Conservation (phyloP, 2,113 vertebrate genomes). For the Brachyhypopomus gauderio region DNA sequence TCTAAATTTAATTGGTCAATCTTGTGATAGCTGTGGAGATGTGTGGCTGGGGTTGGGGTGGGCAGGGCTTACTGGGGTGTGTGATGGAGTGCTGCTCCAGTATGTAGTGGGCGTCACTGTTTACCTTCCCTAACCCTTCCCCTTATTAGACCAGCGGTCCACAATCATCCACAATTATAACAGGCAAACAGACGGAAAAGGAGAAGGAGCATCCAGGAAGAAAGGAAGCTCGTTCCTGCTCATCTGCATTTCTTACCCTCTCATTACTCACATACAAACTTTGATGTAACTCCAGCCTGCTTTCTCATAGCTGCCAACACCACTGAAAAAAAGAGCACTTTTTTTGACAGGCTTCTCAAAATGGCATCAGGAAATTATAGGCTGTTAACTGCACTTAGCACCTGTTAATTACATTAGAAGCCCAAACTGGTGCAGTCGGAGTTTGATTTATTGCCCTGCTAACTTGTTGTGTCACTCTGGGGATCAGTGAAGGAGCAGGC, state of each 20-base stretch:
- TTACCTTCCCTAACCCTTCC: conserved; percentile 23
- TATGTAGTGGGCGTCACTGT: background rate
- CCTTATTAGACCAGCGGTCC: conserved; percentile 7
- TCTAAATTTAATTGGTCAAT: conserved; percentile 35
- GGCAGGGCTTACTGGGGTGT: conserved; percentile 51
- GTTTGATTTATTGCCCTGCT: conserved; percentile 80
- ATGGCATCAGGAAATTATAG: conserved; percentile 73
- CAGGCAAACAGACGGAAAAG: background rate
- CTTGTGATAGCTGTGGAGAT: background rate
- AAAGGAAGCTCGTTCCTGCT: background rate
- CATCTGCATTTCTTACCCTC: background rate
- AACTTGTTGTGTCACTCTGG: conserved; percentile 81
- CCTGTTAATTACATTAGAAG: conserved; percentile 82
- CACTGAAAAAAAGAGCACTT: conserved; percentile 41
- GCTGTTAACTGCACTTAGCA: conserved; percentile 79
- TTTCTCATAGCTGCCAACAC: background rate
- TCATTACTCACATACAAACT: conserved; percentile 30
- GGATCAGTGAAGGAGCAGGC: conserved; percentile 70
- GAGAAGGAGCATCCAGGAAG: background rate
- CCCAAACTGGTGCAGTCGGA: conserved; percentile 75
- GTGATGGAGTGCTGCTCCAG: conserved; percentile 1
- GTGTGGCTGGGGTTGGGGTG: conserved; percentile 57
- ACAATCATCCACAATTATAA: conserved; percentile 16
- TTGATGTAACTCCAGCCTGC: conserved; percentile 18
- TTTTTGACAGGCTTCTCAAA: conserved; percentile 69